A percentile compares a stretch with the other conserved stretches of the same genome.
These are phyloP conservation scores for Carcina quercana DNA, from an alignment of 2,888 invertebrate species.

Conservation along the genomic window DNA sequence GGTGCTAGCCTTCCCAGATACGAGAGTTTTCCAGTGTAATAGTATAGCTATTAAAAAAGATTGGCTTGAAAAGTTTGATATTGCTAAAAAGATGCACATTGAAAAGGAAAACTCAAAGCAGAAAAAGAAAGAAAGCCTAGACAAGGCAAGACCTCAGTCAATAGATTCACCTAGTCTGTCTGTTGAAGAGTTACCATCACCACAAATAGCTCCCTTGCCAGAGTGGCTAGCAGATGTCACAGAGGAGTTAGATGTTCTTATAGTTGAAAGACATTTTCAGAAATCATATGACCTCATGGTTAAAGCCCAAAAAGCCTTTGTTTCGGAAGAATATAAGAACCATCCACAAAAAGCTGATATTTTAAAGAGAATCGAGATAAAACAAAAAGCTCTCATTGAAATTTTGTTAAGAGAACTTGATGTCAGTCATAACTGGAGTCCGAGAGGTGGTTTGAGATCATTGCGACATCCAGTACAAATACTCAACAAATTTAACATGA, in stretches of 20 bases:
- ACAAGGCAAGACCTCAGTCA: slow-evolving; percentile 52
- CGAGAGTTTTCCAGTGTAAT: slow-evolving; percentile 92
- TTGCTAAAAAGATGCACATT: slow-evolving; percentile 88
- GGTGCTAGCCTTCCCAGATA: slow-evolving; percentile 94
- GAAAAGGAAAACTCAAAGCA: slow-evolving; percentile 75
- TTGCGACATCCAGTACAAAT: slow-evolving; percentile 88
- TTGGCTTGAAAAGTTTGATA: slow-evolving; percentile 95
- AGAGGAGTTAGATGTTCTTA: slow-evolving; percentile 95
- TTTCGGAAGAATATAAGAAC: slow-evolving; percentile 49
- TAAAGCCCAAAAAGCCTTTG: slow-evolving; percentile 53
- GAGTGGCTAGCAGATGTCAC: slow-evolving; percentile 94
- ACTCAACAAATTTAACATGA: slow-evolving; percentile 82
- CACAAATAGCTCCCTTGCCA: slow-evolving; percentile 67
- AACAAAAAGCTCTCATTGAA: slow-evolving; percentile 86
- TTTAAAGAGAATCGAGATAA: slow-evolving; percentile 76
- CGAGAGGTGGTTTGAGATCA: slow-evolving; percentile 91
- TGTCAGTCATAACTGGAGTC: slow-evolving; percentile 90
- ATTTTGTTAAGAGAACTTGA: slow-evolving; percentile 92
- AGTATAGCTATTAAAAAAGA: slow-evolving; percentile 88
- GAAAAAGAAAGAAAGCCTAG: slow-evolving; percentile 59
- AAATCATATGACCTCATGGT: slow-evolving; percentile 90
- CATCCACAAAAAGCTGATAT: slow-evolving; percentile 57
- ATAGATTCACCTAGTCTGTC: slow-evolving; percentile 66
- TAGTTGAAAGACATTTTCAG: slow-evolving; percentile 97
- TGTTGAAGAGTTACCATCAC: slow-evolving; percentile 58